phyloP scores from a whole-genome alignment of 2,113 vertebrate species.

The Pantherophis guttatus region DNA sequence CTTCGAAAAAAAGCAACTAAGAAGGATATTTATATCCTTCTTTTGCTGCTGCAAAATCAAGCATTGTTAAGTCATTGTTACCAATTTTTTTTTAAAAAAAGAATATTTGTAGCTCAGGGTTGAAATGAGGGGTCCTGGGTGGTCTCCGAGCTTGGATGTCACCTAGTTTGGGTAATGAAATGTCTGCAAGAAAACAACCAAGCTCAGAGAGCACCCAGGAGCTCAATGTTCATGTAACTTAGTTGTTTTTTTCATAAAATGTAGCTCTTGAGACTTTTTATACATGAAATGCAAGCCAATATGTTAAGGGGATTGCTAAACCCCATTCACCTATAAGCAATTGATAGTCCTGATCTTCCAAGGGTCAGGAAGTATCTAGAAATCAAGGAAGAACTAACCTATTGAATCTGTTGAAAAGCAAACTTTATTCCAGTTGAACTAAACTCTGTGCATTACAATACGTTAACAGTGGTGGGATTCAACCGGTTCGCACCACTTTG shows the following conservation, averaged over 20 bases:
- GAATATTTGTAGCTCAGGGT: background rate
- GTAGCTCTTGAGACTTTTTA: background rate
- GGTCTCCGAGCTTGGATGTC: background rate
- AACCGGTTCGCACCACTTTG: no score
- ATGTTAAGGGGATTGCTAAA: background rate
- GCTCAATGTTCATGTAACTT: background rate
- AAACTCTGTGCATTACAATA: background rate
- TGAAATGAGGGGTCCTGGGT: background rate
- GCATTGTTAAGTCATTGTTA: background rate
- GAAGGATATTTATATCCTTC: background rate
- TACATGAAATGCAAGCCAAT: background rate
- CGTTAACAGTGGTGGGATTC: no score
- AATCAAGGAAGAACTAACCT: background rate
- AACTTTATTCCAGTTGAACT: background rate
- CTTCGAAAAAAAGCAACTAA: background rate
- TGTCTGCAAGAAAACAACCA: background rate
- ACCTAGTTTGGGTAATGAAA: background rate
- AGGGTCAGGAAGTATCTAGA: background rate
- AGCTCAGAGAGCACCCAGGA: background rate
- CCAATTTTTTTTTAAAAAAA: background rate
- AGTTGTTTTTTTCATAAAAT: background rate
- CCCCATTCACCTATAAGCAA: background rate
- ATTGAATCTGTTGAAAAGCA: background rate
- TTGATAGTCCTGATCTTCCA: background rate
- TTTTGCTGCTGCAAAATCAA: background rate